Evolutionary conservation across 2,888 invertebrate genomes (phyloP).

Genomic region (Anagyrus pseudococci): DNA sequence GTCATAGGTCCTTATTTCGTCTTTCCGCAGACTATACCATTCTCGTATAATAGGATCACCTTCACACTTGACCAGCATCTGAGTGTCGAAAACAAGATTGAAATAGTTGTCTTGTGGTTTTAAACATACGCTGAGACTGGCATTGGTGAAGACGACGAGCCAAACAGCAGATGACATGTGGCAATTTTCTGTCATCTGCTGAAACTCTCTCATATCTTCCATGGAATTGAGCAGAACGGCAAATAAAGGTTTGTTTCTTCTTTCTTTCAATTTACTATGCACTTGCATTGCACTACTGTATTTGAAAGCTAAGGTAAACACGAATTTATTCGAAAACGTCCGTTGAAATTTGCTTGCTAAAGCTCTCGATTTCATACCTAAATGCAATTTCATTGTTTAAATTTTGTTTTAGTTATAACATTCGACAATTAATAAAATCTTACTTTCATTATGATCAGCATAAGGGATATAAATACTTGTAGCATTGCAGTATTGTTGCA

Average conservation of each 20-base stretch:
- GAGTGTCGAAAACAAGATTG: conserved; percentile 32
- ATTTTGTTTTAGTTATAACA: too few relatives aligned
- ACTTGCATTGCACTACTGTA: too few relatives aligned
- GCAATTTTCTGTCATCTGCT: background rate
- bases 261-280: background rate
- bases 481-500: conserved; percentile 20
- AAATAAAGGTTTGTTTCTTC: too few relatives aligned
- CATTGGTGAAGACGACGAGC: background rate
- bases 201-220: too few relatives aligned
- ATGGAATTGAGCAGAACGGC: too few relatives aligned
- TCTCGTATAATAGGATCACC: conserved; percentile 36
- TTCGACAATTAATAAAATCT: background rate
- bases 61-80: conserved; percentile 42
- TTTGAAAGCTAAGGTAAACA: too few relatives aligned
- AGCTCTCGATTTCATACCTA: too few relatives aligned
- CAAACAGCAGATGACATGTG: background rate
- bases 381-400: too few relatives aligned
- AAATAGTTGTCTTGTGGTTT: background rate
- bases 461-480: conserved; percentile 16
- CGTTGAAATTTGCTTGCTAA: too few relatives aligned
- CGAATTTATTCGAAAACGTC: too few relatives aligned
- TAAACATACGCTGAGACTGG: background rate
- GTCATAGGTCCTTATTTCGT: background rate
- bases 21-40: conserved; percentile 39
- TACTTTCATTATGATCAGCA: conserved; percentile 17